Evolutionary conservation across 2,888 invertebrate species (phyloP), one percentile per base, ranked within the genome.

Genomic region (Smittia aterrima): DNA sequence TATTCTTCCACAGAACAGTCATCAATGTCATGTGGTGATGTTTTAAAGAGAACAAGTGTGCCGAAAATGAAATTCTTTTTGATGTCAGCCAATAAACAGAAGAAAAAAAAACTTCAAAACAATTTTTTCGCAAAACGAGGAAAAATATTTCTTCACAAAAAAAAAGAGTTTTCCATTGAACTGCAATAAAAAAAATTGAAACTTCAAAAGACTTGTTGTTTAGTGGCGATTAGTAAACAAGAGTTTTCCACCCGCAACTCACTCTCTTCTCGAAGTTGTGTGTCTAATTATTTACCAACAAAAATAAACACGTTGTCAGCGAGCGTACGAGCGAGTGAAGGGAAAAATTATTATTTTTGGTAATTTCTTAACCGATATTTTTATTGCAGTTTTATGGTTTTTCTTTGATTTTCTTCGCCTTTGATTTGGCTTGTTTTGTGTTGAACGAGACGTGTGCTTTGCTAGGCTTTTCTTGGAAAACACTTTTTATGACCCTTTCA

Each of bases 271-370:
- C 20, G n/a, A 66, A 38, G 13, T 41, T 25, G 22, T n/a, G n/a
- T 70, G 54, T 70, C 41, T 70, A 70, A 70, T 70, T 70, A 70
- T 70, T 70, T 70, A 70, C 53, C 70, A 70, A 70, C 70, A 70
- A 70, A 25, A 70, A 70, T 70, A 70, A 70, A 70, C 70, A 70
- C 41, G 25, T 68, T 4, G 27, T 25, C 11, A 16, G 11, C 16
- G 64, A 25, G 24, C n/a, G 22, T n/a, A 11, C 4, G 27, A 27
- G 27, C n/a, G n/a, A n/a, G n/a, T n/a, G n/a, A n/a, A 27, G 9
- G n/a, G 27, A 24, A 9, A 20, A 64, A 27, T 25, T 24, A 27
- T 64, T 22, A 58, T 22, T 58, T 58, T 58, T 58, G 20, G 58
- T 68, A 70, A 70, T 70, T 70, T 70, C 70, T 70, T 70, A 70